Base-by-base conservation (phyloP, 2,888 invertebrate species). In the Blastobasis adustella region DNA sequence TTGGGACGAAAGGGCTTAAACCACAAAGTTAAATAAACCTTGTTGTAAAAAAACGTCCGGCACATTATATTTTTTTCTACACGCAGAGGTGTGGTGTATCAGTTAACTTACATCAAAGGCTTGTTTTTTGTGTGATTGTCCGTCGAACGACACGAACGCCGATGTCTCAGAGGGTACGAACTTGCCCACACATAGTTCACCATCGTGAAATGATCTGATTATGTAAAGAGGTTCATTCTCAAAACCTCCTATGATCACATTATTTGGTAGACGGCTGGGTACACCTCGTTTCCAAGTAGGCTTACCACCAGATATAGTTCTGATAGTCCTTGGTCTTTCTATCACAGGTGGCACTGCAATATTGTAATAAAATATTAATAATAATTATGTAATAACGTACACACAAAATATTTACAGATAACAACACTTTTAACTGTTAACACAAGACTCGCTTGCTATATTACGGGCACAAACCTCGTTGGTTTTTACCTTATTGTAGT, bases 151-250 rank as follows among this genome's bases (percentile, higher is more conserved):
- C 6, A 95, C 73, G 68, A 92, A 95, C 61, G 91, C 91, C 3
- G 89, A 88, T 8, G 91, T 90, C 67, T 93, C 93, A 10, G 92
- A 90, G 23, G 92, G 91, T 50, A 92, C 84, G 56, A 93, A 87
- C 79, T 95, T 95, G 39, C 95, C 96, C 53, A 95, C 95, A 63
- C 94, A 90, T n/a, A 94, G 72, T 37, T 91, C 93, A 42, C 92
- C 92, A 61, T 91, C 91, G 69, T 93, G 93, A 41, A 80, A 75
- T 5, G 93, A 93, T 60, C 95, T 88, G 36, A 92, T 91, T 6
- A 94, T 90, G 65, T 90, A 93, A 36, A 92, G 67, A 2, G 90
- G 84, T 63, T 91, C 92, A 53, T 87, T 84, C 66, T 93, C 92
- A 62, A 89, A 89, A 23, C 91, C 92, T 45, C 92, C 93, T 50